phyloP scores from a whole-genome alignment of 2,888 invertebrate species.

The Drosophila melanosoma region DNA sequence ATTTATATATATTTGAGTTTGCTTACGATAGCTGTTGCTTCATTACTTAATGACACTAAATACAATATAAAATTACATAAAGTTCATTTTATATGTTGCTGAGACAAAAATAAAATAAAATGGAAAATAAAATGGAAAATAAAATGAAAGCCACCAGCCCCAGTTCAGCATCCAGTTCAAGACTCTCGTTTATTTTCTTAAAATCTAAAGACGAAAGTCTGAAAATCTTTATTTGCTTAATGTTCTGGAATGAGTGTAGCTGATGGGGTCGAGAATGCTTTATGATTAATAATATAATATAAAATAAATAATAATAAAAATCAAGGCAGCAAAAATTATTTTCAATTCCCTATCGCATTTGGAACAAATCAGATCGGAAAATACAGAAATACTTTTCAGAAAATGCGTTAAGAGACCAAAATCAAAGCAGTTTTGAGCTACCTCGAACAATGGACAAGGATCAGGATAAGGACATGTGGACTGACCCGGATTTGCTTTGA shows the following conservation, averaged over 20 bases:
- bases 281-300: no score
- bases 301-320: neutral
- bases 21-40: neutral
- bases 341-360: neutral
- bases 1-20: no score
- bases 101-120: neutral
- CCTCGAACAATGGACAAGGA: neutral
- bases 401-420: neutral
- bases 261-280: neutral
- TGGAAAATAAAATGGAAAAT: neutral
- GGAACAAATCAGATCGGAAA: neutral
- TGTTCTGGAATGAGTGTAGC: neutral
- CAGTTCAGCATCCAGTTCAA: neutral
- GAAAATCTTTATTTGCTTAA: neutral
- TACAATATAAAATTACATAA: neutral
- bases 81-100: neutral
- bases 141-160: neutral
- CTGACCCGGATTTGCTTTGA: conserved; percentile 4
- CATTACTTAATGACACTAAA: no score
- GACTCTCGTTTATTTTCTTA: neutral
- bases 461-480: neutral
- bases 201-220: neutral
- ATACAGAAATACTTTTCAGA: neutral
- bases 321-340: neutral
- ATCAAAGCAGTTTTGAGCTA: neutral